Evolutionary conservation across 2,113 vertebrate species (phyloP).

Genomic region (Solenodon paradoxus): DNA sequence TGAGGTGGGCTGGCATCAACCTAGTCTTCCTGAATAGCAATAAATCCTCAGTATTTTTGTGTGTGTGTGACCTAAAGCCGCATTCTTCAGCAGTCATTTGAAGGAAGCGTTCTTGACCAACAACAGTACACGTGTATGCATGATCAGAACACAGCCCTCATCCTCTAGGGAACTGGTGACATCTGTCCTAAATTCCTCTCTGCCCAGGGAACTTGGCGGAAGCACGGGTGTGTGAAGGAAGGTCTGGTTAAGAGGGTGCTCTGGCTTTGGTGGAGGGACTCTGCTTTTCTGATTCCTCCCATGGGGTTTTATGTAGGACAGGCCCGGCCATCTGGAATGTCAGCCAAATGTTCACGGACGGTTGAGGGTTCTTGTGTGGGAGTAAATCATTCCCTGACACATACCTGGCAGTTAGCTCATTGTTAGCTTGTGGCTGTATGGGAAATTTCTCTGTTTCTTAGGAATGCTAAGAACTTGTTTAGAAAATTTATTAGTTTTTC

Average conservation of each 20-base stretch:
- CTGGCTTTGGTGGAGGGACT: background rate
- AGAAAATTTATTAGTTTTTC: constrained; percentile 47
- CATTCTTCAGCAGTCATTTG: background rate
- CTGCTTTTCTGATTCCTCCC: background rate
- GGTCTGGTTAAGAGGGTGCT: background rate
- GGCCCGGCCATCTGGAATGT: background rate
- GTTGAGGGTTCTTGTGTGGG: background rate
- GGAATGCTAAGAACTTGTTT: constrained; percentile 39
- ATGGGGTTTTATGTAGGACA: background rate
- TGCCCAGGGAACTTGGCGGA: background rate
- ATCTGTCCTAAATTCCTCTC: constrained; percentile 14
- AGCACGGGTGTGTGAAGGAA: background rate
- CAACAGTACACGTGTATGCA: background rate
- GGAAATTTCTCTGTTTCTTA: background rate
- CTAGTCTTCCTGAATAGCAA: background rate
- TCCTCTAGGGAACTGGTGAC: background rate
- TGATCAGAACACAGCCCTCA: background rate
- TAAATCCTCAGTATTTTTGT: background rate
- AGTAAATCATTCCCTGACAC: background rate
- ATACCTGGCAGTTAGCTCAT: background rate
- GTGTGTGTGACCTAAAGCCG: background rate
- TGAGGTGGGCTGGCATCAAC: background rate
- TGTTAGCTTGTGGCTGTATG: background rate
- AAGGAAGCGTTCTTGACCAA: background rate
- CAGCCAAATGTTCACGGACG: background rate